These are phyloP conservation scores for Mercenaria mercenaria DNA, from an alignment of 1,140 invertebrate species.

Conservation along the genomic window DNA sequence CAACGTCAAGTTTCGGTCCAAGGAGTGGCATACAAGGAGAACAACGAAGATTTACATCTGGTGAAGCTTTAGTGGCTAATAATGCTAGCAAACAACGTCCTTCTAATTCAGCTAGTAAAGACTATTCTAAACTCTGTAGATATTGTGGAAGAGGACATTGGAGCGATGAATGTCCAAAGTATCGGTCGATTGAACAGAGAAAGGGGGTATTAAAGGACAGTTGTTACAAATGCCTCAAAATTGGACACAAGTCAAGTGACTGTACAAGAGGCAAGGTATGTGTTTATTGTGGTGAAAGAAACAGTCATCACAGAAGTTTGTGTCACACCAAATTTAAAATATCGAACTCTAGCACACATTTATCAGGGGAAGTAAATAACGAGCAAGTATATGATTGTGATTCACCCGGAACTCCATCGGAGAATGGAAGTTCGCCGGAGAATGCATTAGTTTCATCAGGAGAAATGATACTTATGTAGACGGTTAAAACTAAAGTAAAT, in stretches of 20 bases:
- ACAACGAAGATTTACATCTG: background rate
- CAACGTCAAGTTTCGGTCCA: background rate
- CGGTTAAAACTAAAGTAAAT: constrained; percentile 11
- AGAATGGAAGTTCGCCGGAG: background rate
- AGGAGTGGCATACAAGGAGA: background rate
- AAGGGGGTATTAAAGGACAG: background rate
- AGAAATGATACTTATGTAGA: constrained; percentile 34
- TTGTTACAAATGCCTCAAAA: constrained; percentile 30
- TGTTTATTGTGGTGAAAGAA: constrained; percentile 11
- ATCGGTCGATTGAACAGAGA: background rate
- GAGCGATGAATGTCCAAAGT: constrained; percentile 21
- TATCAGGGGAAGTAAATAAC: background rate
- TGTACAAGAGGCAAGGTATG: constrained; percentile 15
- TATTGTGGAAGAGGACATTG: constrained; percentile 32
- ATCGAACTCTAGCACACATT: background rate
- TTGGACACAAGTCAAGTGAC: background rate
- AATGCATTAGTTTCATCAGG: background rate
- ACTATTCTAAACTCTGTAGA: constrained; percentile 28
- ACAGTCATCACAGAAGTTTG: constrained; percentile 32
- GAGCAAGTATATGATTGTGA: too few relatives aligned
- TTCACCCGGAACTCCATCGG: background rate
- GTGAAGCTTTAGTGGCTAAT: background rate
- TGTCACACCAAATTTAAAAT: background rate
- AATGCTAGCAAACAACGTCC: background rate
- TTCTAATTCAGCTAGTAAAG: background rate